Evolutionary conservation across 1,140 invertebrate genomes (phyloP), one percentile per base, ranked within the genome.

Genomic region (Diprion similis): DNA sequence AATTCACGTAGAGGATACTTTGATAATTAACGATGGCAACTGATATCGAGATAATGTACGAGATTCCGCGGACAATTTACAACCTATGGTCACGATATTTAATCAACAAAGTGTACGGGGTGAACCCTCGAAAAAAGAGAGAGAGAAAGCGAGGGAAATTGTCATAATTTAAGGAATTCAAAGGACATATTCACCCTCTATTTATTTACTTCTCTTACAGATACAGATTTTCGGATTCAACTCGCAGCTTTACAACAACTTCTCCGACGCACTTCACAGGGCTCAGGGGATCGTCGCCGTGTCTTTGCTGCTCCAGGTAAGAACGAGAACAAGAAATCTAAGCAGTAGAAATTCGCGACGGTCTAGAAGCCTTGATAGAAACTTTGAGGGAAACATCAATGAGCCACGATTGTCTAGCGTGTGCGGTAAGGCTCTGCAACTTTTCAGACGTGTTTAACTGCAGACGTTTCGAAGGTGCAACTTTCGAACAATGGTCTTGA

Each of bases 201-300:
- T n/a, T n/a, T n/a, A n/a, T 72, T 71, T 80, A 82, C 70, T 90
- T 89, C 24, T 6, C 84, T 91, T 91, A 73, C 92, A 97, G 96
- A 94, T 97, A 82, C 96, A 97, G 91, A 95, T 97, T 89, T 95
- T 96, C 87, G 95, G 95, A 79, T 98, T 96, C 91, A 98, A 98
- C 89, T 95, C 95, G 73, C 95, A 97, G 85, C 90, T 98, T 71
- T 98, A 97, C 89, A 92, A 93, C 80, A 97, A 97, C 89, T 95
- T 96, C 89, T 94, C 95, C 59, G 95, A 97, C 86, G 95, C 96
- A 71, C 88, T 96, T 75, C 93, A 95, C 84, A 92, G 94, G 87
- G 94, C 95, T 73, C 95, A 97, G 88, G 96, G 96, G 77, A 93
- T 97, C 80, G 95, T 96, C 68, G 95, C 94, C 51, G 92, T 97